Percentiles rank a stretch among this genome's conserved stretches.
Evolutionary conservation across 2,797 vertebrate genomes (phyloP).

Genomic region (Sebastes wilsoni): DNA sequence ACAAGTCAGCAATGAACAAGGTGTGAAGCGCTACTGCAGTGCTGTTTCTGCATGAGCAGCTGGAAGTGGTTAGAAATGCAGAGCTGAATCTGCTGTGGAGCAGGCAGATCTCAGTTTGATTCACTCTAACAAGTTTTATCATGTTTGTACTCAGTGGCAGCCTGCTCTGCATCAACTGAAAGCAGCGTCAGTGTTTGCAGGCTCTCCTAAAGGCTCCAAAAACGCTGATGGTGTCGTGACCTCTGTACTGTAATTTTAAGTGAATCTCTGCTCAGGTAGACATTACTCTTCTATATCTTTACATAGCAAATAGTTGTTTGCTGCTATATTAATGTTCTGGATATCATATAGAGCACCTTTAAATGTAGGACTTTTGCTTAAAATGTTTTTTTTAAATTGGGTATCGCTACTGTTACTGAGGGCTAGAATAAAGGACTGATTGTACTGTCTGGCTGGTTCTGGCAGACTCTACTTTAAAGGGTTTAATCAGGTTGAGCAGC

Average conservation of each 20-base stretch:
- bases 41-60: constrained; percentile 48
- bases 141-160: constrained; percentile 47
- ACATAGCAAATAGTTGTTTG: too few relatives aligned
- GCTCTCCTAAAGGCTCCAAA: not conserved
- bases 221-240: not conserved
- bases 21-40: constrained; percentile 52
- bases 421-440: too few relatives aligned
- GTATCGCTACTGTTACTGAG: too few relatives aligned
- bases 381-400: not conserved
- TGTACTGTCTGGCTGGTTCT: too few relatives aligned
- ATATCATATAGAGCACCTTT: too few relatives aligned
- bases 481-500: too few relatives aligned
- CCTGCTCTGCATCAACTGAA: constrained; percentile 22
- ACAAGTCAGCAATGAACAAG: constrained; percentile 46
- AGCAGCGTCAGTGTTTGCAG: constrained; percentile 16
- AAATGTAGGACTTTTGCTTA: not conserved
- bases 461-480: too few relatives aligned
- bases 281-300: too few relatives aligned
- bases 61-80: constrained; percentile 58
- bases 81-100: constrained; percentile 29
- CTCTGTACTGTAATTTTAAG: not conserved
- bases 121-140: constrained; percentile 57
- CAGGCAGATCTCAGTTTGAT: constrained; percentile 48
- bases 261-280: too few relatives aligned
- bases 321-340: too few relatives aligned